Base-by-base conservation (phyloP, 2,797 vertebrate genomes). In the Anolis apletophallus region DNA sequence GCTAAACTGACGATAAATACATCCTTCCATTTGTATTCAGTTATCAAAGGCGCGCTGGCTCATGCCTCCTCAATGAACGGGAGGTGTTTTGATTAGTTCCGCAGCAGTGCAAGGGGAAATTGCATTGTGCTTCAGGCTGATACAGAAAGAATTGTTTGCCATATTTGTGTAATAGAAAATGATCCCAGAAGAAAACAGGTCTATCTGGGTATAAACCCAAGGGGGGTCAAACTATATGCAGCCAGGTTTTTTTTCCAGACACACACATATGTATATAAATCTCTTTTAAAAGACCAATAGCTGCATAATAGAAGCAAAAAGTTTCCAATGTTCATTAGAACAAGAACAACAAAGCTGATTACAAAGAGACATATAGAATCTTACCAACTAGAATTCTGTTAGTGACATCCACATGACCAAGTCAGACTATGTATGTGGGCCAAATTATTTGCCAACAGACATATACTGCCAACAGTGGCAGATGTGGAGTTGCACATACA, bases 1-100 rank as follows among this genome's bases (percentile, higher is more conserved):
- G 96, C 93, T 97, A 97, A 98, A 98, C 97, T 97, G 97, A 97
- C 95, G 92, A 64, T 97, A 98, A 98, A 98, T 95, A 97, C 96
- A 96, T 97, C 97, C 96, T 97, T 97, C 97, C 97, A 93, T 93
- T 95, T 92, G 92, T 91, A 95, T 83, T 85, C 85, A 90, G 91
- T 92, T 92, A 75, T 88, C 76, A 87, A 92, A 84, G 86, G 81
- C 86, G 34, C 72, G 79, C 85, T 88, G 54, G 83, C 72, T 34
- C 46, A 87, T 88, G 88, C 50, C 88, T 85, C 64, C 90, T 89
- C 79, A 88, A 85, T 91, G 90, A 92, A 92, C 81, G 82, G 0
- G 0, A 50, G 71, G 86, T 81, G 85, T 88, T 93, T 90, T 81
- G 91, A 88, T 81, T 85, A 74, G 82, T 90, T 84, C 29, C 34